These are phyloP conservation scores for fruit fly (Drosophila melanogaster) DNA, from an alignment of 1,140 invertebrate genomes.

Conservation along the genomic window Release_6_plus_ISO1_MT NT_033779.5:16846001-16846500, in stretches of 20 bases:
- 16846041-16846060: too few relatives aligned
- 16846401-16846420: too few relatives aligned
- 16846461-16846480: conserved; percentile 15
- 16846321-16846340: not conserved
- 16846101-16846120: too few relatives aligned
- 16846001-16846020: not conserved
- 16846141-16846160: not conserved
- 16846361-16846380: too few relatives aligned
- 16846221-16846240: conserved; percentile 13
- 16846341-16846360: not conserved
- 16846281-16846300: conserved; percentile 23
- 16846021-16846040: not conserved
- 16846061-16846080: too few relatives aligned
- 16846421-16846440: too few relatives aligned
- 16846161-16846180: not conserved
- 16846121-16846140: not conserved
- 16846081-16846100: too few relatives aligned
- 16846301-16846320: not conserved
- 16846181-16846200: conserved; percentile 1
- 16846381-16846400: conserved; percentile 24
- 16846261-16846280: not conserved
- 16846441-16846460: not conserved
- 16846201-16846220: conserved; percentile 10
- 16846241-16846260: not conserved
- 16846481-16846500: not conserved